A percentile compares a stretch with the other conserved stretches of the same genome.
Evolutionary conservation across 2,113 vertebrate species (phyloP).

Genomic region (Channa argus): DNA sequence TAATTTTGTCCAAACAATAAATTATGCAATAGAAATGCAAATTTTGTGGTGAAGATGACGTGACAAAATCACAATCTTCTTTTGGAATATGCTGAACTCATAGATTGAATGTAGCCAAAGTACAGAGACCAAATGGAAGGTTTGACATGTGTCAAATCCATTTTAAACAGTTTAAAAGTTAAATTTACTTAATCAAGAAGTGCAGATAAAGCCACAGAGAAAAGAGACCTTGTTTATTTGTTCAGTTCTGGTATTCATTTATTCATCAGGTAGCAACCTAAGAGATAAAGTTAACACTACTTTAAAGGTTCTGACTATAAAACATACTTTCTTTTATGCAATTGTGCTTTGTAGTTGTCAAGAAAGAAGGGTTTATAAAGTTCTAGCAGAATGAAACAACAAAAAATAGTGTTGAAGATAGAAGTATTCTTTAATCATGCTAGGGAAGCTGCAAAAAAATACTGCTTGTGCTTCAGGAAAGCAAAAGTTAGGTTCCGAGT

Average conservation of each 20-base stretch:
- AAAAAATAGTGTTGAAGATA: constrained; percentile 3
- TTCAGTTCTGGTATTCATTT: constrained; percentile 5
- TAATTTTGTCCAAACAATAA: no score
- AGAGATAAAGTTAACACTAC: constrained; percentile 54
- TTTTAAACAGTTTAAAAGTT: background rate
- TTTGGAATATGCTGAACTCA: background rate
- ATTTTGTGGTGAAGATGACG: background rate
- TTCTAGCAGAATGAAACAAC: constrained; percentile 14
- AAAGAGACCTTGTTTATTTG: constrained; percentile 21
- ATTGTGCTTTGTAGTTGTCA: constrained; percentile 46
- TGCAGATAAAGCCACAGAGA: constrained; percentile 21
- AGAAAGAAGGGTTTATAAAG: constrained; percentile 48
- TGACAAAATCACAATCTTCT: background rate
- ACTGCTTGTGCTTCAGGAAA: background rate
- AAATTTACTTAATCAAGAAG: constrained; percentile 26
- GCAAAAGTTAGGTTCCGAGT: no score
- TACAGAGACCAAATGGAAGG: constrained; percentile 7
- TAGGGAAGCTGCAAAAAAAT: constrained; percentile 40
- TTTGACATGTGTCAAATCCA: background rate
- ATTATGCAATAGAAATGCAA: constrained; percentile 3
- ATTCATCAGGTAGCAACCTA: constrained; percentile 42
- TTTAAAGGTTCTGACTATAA: constrained; percentile 44
- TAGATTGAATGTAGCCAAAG: background rate
- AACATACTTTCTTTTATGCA: constrained; percentile 51
- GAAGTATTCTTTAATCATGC: constrained; percentile 50